Evolutionary conservation across 2,113 vertebrate species (phyloP).

Genomic region (Sinocyclocheilus rhinocerous): DNA sequence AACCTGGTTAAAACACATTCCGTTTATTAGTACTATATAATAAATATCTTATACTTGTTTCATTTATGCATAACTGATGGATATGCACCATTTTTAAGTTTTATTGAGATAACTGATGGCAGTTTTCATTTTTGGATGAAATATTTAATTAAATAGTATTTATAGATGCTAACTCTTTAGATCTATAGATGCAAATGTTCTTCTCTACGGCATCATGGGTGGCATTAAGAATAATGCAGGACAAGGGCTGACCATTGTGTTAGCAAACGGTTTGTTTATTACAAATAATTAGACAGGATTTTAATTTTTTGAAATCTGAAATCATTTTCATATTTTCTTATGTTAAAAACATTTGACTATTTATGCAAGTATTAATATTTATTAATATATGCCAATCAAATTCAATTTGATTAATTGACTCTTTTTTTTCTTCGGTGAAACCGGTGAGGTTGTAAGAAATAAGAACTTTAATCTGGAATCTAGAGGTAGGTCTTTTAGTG

Average conservation of each 20-base stretch:
- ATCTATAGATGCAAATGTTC: neutral
- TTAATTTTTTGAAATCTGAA: neutral
- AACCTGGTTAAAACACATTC: neutral
- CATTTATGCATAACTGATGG: neutral
- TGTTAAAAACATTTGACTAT: neutral
- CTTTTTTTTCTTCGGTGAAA: conserved; percentile 70
- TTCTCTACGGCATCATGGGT: conserved; percentile 82
- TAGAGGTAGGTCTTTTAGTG: conserved; percentile 70
- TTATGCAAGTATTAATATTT: neutral
- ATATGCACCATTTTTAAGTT: neutral
- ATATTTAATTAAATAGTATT: neutral
- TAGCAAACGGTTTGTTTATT: conserved; percentile 82
- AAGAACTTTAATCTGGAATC: conserved; percentile 73
- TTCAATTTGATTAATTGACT: neutral
- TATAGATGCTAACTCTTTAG: conserved; percentile 10
- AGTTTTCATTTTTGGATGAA: neutral
- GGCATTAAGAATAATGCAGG: conserved; percentile 80
- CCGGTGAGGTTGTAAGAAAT: conserved; percentile 64
- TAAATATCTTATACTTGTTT: neutral
- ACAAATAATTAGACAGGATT: neutral
- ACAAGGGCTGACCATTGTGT: conserved; percentile 82
- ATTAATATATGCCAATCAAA: neutral
- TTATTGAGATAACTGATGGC: neutral
- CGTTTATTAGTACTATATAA: neutral
- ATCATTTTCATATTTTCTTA: neutral